Base-by-base conservation (phyloP, 2,888 invertebrate species). In the Lithophane socia region DNA sequence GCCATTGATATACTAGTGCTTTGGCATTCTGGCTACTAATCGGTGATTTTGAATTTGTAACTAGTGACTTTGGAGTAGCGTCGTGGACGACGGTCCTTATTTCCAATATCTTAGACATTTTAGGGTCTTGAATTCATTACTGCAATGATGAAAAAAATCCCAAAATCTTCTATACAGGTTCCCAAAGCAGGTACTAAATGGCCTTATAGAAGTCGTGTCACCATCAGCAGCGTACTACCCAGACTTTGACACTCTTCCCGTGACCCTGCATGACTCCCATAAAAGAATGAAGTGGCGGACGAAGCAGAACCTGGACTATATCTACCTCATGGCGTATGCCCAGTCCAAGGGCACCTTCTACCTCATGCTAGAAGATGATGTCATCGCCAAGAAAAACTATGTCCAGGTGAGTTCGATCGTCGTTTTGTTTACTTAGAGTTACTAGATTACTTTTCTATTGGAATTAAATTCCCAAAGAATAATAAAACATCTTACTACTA, bases 281-380 rank as follows among this genome's bases (percentile, higher is more conserved):
- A 98, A 99, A 91, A 97, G 99, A 0, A 98, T 98, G 0, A 97
- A 98, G 73, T 99, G 99, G 99, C 97, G 99, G 73, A 98, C 99
- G 7, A 99, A 99, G 91, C 99, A 99, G 93, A 99, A 99, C 93
- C 96, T 99, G 76, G 99, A 99, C 93, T 99, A 98, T 91, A 98
- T 99, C 0, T 99, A 98, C 93, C 97, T 99, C 21, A 99, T 99
- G 99, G 98, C 99, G 77, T 99, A 99, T 91, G 98, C 98, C 0
- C 98, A 98, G 90, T 97, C 98, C 0, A 98, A 98, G 92, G 99
- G 98, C 77, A 98, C 98, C 0, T 99, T 98, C 94, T 99, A 99
- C 92, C 97, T 99, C 29, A 98, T 99, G 97, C 96, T 99, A 13
- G 99, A 99, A 94, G 99, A 99, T 92, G 99, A 99, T 92, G 98